Base-by-base conservation (phyloP, 2,888 invertebrate species). In the Microdon myrmicae region DNA sequence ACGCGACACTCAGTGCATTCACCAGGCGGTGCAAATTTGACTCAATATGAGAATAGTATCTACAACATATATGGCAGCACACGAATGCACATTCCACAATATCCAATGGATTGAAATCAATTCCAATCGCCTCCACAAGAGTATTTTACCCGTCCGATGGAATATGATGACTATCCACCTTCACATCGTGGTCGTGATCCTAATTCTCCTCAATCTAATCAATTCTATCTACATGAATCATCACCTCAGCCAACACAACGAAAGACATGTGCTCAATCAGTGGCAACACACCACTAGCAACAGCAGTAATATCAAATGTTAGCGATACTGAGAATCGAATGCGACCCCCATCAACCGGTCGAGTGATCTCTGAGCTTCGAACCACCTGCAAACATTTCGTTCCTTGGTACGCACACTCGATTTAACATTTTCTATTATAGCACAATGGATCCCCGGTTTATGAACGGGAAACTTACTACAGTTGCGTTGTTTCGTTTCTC, bases 141-240 rank as follows among this genome's bases (percentile, higher is more conserved):
- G 34, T 71, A 72, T 58, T 67, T 71, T 34, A 75, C 70, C 67
- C 74, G 77, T 59, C 75, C 75, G 54, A 82, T 84, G 49, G 82
- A 84, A 48, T 88, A 90, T 49, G 79, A 80, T 68, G 79, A 81
- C 41, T 80, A 79, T 71, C 78, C 74, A 71, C 68, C 68, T 44
- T 61, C 68, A 32, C 68, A 69, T 32, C 69, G 67, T 44, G 70
- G 64, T 75, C 45, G 70, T 71, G 77, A 61, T 67, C 77, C 71
- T 10, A 72, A 71, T 38, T 72, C 72, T 12, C 73, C 72, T 31
- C 78, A 78, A 69, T 82, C 85, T 59, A 83, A 85, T 68, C 88
- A 90, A 78, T 91, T 90, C 80, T 92, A 88, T 80, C 81, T 91
- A 71, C 90, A 92, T 75, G 90, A 90, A 72, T 83, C 84, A 66